Conservation (phyloP, 2,797 vertebrate genomes). For the Acanthurus lineatus region DNA sequence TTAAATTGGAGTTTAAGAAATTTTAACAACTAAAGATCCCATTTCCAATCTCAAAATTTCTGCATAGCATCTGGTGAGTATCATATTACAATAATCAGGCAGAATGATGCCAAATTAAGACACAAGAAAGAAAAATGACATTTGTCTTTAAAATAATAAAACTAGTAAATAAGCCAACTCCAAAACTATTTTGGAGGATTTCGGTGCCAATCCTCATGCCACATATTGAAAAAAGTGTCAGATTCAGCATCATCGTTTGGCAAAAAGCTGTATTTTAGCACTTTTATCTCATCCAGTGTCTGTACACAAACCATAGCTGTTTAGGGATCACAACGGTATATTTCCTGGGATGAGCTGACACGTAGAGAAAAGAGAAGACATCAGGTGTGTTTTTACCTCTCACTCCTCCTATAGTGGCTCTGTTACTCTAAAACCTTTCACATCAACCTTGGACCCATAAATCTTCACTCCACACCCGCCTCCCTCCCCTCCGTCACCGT, state of each 20-base stretch:
- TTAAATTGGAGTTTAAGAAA: slow-evolving; percentile 10
- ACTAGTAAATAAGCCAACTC: too few species aligned
- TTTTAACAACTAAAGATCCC: not conserved
- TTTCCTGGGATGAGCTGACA: slow-evolving; percentile 53
- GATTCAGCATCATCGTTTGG: not conserved
- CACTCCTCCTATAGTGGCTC: slow-evolving; percentile 54
- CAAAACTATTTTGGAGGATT: slow-evolving; percentile 1
- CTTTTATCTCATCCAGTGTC: slow-evolving; percentile 30
- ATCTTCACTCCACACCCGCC: slow-evolving; percentile 60
- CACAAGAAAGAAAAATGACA: not conserved
- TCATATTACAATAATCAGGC: not conserved
- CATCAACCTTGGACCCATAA: slow-evolving; percentile 84
- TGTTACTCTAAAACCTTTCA: slow-evolving; percentile 62
- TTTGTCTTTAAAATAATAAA: not conserved
- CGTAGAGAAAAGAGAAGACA: slow-evolving; percentile 32
- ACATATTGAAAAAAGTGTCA: slow-evolving; percentile 4
- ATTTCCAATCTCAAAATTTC: slow-evolving; percentile 6
- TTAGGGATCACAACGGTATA: slow-evolving; percentile 2
- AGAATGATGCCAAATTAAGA: not conserved
- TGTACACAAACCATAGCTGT: slow-evolving; percentile 30
- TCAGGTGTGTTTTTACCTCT: slow-evolving; percentile 48
- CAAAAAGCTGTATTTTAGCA: slow-evolving; percentile 43
- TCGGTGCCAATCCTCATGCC: slow-evolving; percentile 44
- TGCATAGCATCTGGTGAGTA: not conserved
- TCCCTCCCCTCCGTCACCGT: slow-evolving; percentile 83